Percentiles rank a stretch among this genome's conserved stretches.
Evolutionary conservation across 1,140 invertebrate genomes (phyloP).

Genomic region (Eriosoma lanigerum): DNA sequence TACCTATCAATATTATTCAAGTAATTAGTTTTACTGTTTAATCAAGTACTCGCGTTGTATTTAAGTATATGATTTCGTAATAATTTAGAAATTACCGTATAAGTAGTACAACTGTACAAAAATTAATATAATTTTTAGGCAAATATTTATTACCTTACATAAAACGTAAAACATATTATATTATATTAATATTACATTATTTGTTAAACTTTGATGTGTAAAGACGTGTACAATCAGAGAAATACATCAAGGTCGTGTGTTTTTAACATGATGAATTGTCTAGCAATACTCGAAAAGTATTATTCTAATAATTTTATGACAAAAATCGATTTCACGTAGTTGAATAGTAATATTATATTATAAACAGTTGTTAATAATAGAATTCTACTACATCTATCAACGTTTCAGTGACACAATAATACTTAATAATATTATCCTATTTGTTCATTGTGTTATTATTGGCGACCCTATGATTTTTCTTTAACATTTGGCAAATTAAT

Average conservation of each 20-base stretch:
- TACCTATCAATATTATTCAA: too few species aligned
- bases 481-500: neutral
- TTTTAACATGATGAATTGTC: conserved; percentile 23
- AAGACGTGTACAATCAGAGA: neutral
- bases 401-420: neutral
- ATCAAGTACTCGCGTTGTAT: too few species aligned
- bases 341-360: neutral
- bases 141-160: too few species aligned
- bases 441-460: neutral
- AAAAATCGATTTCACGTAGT: conserved; percentile 5
- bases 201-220: too few species aligned
- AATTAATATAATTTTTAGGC: too few species aligned
- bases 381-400: neutral
- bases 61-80: too few species aligned
- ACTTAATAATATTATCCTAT: conserved; percentile 6
- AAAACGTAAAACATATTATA: too few species aligned
- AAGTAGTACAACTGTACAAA: too few species aligned
- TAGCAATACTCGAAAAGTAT: neutral
- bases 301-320: neutral
- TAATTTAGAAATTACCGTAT: too few species aligned
- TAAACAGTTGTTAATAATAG: neutral
- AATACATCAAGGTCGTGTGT: neutral
- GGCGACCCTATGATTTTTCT: too few species aligned
- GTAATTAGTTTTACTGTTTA: too few species aligned
- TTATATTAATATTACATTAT: too few species aligned